Percentiles rank a stretch among this genome's conserved stretches.
Conservation (phyloP, 1,140 invertebrate genomes). For the Camponotus vicinus region DNA sequence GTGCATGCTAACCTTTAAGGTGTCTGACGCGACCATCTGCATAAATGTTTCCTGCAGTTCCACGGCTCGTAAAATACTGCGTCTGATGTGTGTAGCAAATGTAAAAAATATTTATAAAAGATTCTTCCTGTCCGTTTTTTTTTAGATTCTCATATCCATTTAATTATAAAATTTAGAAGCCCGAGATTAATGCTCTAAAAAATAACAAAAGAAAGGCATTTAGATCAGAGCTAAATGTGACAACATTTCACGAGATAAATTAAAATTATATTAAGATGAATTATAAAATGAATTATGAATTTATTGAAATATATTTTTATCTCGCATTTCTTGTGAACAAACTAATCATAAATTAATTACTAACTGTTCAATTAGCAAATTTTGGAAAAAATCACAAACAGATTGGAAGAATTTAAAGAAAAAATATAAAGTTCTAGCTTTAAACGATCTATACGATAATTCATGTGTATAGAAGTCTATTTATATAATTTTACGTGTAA, state of each 20-base stretch:
- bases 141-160: background rate
- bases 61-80: slow-evolving; percentile 42
- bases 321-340: background rate
- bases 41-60: slow-evolving; percentile 61
- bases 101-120: slow-evolving; percentile 51
- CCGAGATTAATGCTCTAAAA: background rate
- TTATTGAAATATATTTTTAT: too few relatives aligned
- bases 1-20: slow-evolving; percentile 61
- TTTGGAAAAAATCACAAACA: background rate
- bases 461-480: too few relatives aligned
- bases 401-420: background rate
- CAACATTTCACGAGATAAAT: too few relatives aligned
- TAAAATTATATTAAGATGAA: too few relatives aligned
- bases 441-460: too few relatives aligned
- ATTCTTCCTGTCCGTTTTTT: background rate
- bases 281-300: too few relatives aligned
- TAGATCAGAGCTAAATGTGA: background rate
- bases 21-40: slow-evolving; percentile 56
- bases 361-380: background rate
- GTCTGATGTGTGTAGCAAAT: slow-evolving; percentile 33
- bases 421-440: background rate
- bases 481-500: too few relatives aligned
- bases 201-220: background rate
- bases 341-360: background rate
- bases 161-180: slow-evolving; percentile 1